Evolutionary conservation across 2,113 vertebrate species (phyloP).

Genomic region (Heterochromis multidens): DNA sequence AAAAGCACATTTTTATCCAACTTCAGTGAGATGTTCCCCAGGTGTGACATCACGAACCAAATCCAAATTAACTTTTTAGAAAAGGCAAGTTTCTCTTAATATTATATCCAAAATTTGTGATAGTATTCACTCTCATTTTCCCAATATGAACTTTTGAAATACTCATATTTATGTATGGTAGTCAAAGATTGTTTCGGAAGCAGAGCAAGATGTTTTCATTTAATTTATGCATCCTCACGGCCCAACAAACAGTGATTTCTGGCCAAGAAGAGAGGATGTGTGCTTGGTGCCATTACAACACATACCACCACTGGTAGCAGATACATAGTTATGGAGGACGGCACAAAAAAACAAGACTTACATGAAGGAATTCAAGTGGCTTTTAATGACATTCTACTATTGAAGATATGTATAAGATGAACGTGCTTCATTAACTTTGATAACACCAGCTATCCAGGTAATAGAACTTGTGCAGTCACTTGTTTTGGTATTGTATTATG

Average conservation of each 20-base stretch:
- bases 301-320: not conserved
- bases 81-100: not conserved
- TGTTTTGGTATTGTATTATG: too few species aligned
- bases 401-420: too few species aligned
- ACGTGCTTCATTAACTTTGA: not conserved
- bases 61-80: not conserved
- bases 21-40: too few species aligned
- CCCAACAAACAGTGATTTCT: not conserved
- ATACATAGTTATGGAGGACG: not conserved
- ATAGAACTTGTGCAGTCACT: not conserved
- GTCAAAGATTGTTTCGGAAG: not conserved
- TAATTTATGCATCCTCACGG: not conserved
- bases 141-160: not conserved
- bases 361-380: too few species aligned
- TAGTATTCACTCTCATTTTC: not conserved
- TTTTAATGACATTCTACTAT: too few species aligned
- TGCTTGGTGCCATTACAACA: not conserved
- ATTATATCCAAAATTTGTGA: not conserved
- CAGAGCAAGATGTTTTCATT: not conserved
- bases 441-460: not conserved
- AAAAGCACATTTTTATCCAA: too few species aligned
- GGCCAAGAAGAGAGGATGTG: not conserved
- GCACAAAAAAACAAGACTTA: not conserved
- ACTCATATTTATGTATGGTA: not conserved
- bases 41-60: too few species aligned